Base-by-base conservation (phyloP, 1,140 invertebrate genomes). In the Drosophila cardini region DNA sequence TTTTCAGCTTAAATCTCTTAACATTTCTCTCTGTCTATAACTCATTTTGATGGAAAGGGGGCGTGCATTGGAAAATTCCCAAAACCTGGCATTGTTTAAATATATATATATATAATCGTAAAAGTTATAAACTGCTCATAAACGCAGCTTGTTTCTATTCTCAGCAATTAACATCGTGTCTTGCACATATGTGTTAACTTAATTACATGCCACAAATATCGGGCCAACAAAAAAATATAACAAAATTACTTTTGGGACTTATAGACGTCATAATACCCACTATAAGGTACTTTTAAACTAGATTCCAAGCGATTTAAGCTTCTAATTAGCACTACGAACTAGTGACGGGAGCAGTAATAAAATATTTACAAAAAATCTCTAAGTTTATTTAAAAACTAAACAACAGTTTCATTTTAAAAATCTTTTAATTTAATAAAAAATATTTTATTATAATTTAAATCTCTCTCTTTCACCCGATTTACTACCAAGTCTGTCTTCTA, bases 161-260 rank as follows among this genome's bases (percentile, higher is more conserved):
- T 70, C 65, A 57, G 34, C 46, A 63, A 86, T 86, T 78, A 82
- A 70, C 82, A 79, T 43, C 8, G 30, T 42, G 52, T 61, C 76
- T 71, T 70, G 42, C 62, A 78, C 61, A 18, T 58, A 78, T 50
- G 80, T 84, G 85, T 40, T 89, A 90, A 89, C 36, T 89, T 78
- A 84, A 84, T 90, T 80, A 78, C 34, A 42, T 9, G 18, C 15
- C 16, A 52, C 11, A 43, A 36, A 62, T 45, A 45, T 30, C 13
- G 4, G 11, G 10, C 30, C 5, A 30, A 48, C n/a, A 30, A 8
- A 48, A 48, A 4, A 26, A 48, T 8, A 26, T 48, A 4, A n/a
- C 26, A 13, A 36, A 7, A 36, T 8, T 9, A 9, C 7, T 36
- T 11, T 11, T 38, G 1, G 2, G n/a, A 4, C n/a, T 13, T 40